Percentiles rank a stretch among this genome's conserved stretches.
These are phyloP conservation scores for Drosophila quinaria DNA, from an alignment of 2,888 invertebrate genomes.

Conservation along the genomic window DNA sequence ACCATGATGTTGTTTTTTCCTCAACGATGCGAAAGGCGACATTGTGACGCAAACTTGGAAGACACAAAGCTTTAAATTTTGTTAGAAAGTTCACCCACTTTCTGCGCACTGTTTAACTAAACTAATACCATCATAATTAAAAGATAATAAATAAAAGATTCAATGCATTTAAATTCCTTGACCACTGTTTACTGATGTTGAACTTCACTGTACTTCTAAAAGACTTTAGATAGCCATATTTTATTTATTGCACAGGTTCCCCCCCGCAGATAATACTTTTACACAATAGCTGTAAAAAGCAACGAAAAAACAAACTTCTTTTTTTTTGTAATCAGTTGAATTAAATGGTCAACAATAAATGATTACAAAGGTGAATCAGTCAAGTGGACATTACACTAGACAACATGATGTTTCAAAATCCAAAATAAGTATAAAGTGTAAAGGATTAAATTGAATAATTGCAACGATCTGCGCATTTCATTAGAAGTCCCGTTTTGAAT, in stretches of 20 bases:
- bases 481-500: too few relatives aligned
- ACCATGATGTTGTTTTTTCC: background rate
- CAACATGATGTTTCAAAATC: background rate
- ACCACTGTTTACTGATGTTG: too few relatives aligned
- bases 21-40: background rate
- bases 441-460: background rate
- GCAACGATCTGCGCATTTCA: too few relatives aligned
- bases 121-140: too few relatives aligned
- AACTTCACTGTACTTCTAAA: conserved; percentile 3
- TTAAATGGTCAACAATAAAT: conserved; percentile 20
- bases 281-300: background rate
- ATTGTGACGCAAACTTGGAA: too few relatives aligned
- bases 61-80: too few relatives aligned
- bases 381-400: conserved; percentile 1
- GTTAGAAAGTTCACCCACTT: too few relatives aligned
- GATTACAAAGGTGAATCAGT: background rate
- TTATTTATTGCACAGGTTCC: conserved; percentile 1
- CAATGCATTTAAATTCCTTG: background rate
- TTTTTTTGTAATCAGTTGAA: conserved; percentile 10
- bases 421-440: background rate
- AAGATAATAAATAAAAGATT: too few relatives aligned
- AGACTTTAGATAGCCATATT: background rate
- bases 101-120: too few relatives aligned
- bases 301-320: conserved; percentile 10
- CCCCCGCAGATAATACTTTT: conserved; percentile 4